phyloP scores from a whole-genome alignment of 2,797 vertebrate species.

The Chaunax sp. region DNA sequence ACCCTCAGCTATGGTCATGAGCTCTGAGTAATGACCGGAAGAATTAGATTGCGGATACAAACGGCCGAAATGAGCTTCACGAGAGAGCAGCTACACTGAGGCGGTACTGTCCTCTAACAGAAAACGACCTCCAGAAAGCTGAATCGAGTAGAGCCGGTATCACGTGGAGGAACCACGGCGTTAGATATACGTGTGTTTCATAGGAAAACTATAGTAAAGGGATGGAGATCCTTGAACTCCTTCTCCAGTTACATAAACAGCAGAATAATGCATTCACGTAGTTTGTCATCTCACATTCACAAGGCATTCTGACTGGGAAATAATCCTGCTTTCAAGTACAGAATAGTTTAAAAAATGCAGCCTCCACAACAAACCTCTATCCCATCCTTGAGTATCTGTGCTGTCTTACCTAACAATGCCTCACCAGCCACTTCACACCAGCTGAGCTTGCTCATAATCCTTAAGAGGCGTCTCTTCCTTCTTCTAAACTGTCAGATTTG shows the following conservation, averaged over 20 bases:
- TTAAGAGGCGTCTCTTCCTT: conserved; percentile 53
- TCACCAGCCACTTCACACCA: conserved; percentile 60
- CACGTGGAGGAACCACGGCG: too few relatives aligned
- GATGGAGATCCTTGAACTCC: conserved; percentile 16
- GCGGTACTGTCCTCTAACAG: too few relatives aligned
- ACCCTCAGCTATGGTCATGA: too few relatives aligned
- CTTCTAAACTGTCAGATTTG: conserved; percentile 61
- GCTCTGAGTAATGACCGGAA: too few relatives aligned
- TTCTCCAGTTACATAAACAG: conserved; percentile 44
- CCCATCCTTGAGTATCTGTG: conserved; percentile 57
- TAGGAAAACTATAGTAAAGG: background rate
- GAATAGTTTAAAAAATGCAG: conserved; percentile 48
- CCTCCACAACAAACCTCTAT: conserved; percentile 57
- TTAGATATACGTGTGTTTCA: too few relatives aligned
- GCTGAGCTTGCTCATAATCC: conserved; percentile 55
- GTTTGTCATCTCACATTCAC: conserved; percentile 37
- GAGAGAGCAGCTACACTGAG: too few relatives aligned
- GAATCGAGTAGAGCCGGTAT: too few relatives aligned
- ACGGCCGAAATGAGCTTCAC: too few relatives aligned
- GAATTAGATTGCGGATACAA: too few relatives aligned
- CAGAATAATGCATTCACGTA: conserved; percentile 31
- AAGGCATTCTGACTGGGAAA: conserved; percentile 34
- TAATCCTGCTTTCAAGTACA: conserved; percentile 48
- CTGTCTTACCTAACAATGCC: conserved; percentile 69
- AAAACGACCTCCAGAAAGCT: too few relatives aligned